A percentile compares a stretch with the other conserved stretches of the same genome.
phyloP scores from a whole-genome alignment of 2,113 vertebrate species.

The Astur gentilis region DNA sequence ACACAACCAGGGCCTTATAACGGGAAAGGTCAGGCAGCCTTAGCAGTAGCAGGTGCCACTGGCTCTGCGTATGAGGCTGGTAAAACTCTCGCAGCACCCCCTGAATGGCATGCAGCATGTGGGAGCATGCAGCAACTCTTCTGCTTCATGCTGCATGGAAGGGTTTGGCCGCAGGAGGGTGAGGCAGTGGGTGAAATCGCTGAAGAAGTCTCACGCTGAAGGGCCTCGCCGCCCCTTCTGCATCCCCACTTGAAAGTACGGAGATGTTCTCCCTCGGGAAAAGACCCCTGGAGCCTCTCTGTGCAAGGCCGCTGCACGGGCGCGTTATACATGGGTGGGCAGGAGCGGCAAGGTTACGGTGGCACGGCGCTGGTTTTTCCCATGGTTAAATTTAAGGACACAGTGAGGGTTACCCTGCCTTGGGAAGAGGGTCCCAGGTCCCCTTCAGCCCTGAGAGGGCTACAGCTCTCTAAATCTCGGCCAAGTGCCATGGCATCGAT shows the following conservation, averaged over 20 bases:
- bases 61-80: background rate
- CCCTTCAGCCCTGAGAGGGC: background rate
- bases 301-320: background rate
- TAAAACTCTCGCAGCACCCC: background rate
- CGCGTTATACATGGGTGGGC: accelerated
- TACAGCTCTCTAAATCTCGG: background rate
- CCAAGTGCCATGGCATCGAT: accelerated
- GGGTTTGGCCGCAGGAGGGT: background rate
- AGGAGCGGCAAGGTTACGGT: accelerated
- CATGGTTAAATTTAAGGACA: background rate
- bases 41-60: background rate
- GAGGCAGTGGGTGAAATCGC: background rate
- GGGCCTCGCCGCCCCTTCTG: background rate
- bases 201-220: background rate
- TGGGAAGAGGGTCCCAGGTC: too few relatives aligned
- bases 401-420: background rate
- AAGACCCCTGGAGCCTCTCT: background rate
- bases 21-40: background rate
- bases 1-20: too few relatives aligned
- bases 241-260: accelerated
- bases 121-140: accelerated
- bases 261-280: background rate
- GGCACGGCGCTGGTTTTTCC: accelerated
- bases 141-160: accelerated
- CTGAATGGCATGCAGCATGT: accelerated